These are phyloP conservation scores for Parasteatoda tepidariorum DNA, from an alignment of 1,140 invertebrate species.

Conservation along the genomic window DNA sequence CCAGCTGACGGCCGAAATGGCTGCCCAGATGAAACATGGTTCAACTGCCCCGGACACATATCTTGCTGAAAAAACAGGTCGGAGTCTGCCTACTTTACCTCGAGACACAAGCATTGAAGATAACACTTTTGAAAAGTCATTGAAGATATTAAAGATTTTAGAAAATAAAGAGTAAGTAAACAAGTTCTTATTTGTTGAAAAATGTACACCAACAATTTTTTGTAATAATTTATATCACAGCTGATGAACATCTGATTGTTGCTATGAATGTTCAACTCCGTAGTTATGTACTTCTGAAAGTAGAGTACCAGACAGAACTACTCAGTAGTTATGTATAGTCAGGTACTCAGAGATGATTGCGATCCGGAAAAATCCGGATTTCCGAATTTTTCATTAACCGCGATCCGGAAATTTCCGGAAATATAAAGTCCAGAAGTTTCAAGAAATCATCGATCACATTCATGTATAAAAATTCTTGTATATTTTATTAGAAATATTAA, in stretches of 20 bases:
- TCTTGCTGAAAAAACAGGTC: not conserved
- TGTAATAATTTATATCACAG: too few species aligned
- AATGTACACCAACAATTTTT: not conserved
- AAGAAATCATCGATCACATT: too few species aligned
- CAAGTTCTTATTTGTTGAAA: not conserved
- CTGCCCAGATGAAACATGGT: constrained; percentile 30
- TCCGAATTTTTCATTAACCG: too few species aligned
- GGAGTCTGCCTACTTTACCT: not conserved
- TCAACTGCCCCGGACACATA: constrained; percentile 4
- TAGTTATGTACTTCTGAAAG: too few species aligned
- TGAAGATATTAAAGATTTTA: constrained; percentile 43
- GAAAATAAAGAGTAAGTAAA: constrained; percentile 47
- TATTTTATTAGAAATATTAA: not conserved
- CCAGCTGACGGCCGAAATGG: constrained; percentile 40
- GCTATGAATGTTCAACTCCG: too few species aligned
- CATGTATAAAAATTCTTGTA: not conserved
- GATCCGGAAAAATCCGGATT: too few species aligned
- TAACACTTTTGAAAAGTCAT: not conserved
- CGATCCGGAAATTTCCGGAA: too few species aligned
- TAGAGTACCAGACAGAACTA: too few species aligned
- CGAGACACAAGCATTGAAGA: not conserved
- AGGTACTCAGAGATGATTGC: too few species aligned
- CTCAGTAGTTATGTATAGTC: too few species aligned
- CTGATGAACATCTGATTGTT: too few species aligned
- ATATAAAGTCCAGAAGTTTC: too few species aligned